Percentiles rank a stretch among this genome's conserved stretches.
Conservation (phyloP, 2,888 invertebrate species). For the Emmelina monodactyla region DNA sequence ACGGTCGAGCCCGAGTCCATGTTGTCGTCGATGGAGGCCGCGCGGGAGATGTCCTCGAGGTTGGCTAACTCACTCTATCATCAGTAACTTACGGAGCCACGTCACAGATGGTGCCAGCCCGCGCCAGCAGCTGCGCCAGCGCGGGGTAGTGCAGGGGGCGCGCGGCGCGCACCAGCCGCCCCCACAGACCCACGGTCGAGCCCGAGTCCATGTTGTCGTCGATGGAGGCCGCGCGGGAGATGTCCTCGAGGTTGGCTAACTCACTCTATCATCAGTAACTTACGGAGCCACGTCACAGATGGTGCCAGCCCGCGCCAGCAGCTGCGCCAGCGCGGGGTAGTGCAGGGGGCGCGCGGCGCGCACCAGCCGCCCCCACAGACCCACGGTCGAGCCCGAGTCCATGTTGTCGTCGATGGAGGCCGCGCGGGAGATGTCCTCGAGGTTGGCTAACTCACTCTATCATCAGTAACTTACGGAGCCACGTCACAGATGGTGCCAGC, state of each 20-base stretch:
- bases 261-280: no score
- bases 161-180: conserved; percentile 69
- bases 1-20: conserved; percentile 55
- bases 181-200: conserved; percentile 54
- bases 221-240: conserved; percentile 24
- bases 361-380: conserved; percentile 59
- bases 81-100: conserved; percentile 78
- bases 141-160: conserved; percentile 74
- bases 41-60: conserved; percentile 25
- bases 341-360: conserved; percentile 74
- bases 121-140: conserved; percentile 68
- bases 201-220: conserved; percentile 56
- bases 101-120: conserved; percentile 71
- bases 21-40: conserved; percentile 36
- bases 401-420: conserved; percentile 41
- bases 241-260: conserved; percentile 30
- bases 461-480: conserved; percentile 80
- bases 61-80: no score
- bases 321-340: conserved; percentile 71
- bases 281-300: conserved; percentile 77
- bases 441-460: no score
- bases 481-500: conserved; percentile 71
- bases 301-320: conserved; percentile 68
- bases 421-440: conserved; percentile 25
- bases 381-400: conserved; percentile 53